Conservation (phyloP, 2,797 vertebrate species). For the Lepidocolaptes lacrymiger region DNA sequence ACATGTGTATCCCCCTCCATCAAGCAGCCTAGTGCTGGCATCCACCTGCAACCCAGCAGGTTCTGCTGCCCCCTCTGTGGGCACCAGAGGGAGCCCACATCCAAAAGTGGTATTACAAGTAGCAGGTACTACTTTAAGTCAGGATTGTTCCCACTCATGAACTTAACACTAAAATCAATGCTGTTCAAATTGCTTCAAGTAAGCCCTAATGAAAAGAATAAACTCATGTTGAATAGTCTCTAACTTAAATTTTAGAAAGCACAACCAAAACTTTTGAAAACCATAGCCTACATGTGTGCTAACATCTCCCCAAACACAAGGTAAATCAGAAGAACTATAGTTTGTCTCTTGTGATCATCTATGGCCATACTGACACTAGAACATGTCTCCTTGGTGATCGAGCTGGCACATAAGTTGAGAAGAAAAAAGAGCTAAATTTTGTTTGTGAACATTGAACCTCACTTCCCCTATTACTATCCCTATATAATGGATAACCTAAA, state of each 20-base stretch:
- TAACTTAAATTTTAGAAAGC: neutral
- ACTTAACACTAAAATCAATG: neutral
- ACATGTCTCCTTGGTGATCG: neutral
- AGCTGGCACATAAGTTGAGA: neutral
- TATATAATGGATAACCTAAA: neutral
- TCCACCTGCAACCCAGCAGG: neutral
- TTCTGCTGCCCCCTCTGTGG: neutral
- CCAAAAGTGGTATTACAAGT: accelerated
- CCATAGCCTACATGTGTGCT: neutral
- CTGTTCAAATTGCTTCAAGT: neutral
- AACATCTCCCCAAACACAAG: neutral
- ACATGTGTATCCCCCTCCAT: accelerated
- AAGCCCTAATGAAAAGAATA: neutral
- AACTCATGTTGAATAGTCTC: neutral
- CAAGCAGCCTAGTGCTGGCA: accelerated
- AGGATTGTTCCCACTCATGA: neutral
- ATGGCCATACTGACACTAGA: neutral
- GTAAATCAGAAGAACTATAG: neutral
- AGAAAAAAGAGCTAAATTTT: neutral
- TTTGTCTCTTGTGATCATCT: neutral
- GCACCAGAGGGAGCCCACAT: constrained; percentile 27
- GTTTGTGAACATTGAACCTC: neutral
- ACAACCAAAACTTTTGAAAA: neutral
- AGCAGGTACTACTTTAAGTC: neutral
- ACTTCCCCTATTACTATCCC: neutral